Evolutionary conservation across 2,113 vertebrate species (phyloP).

Genomic region (Sigmodon hispidus): DNA sequence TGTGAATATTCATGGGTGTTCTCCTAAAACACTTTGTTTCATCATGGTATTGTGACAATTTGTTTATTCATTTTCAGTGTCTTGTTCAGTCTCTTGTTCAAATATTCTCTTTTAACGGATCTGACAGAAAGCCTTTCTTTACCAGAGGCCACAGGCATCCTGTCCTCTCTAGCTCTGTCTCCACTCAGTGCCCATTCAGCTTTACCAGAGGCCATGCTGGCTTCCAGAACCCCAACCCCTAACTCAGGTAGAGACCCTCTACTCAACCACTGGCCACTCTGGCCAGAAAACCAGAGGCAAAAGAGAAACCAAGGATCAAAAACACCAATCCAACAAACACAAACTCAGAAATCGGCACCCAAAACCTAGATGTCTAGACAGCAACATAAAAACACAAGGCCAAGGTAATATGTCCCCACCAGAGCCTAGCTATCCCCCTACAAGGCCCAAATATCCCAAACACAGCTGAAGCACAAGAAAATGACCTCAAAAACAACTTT

Average conservation of each 20-base stretch:
- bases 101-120: neutral
- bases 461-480: neutral
- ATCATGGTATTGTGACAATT: neutral
- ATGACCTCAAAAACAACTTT: neutral
- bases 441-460: neutral
- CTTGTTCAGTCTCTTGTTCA: neutral
- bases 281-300: neutral
- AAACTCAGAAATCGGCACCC: neutral
- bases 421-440: neutral
- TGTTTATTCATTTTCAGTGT: neutral
- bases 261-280: neutral
- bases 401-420: neutral
- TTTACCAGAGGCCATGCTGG: neutral
- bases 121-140: neutral
- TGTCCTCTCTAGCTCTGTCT: neutral
- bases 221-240: neutral
- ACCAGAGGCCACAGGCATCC: neutral
- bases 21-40: neutral
- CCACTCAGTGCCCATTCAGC: neutral
- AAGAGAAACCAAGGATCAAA: neutral
- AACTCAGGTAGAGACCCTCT: neutral
- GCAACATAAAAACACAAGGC: neutral
- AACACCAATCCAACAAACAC: neutral
- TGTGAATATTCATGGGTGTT: neutral
- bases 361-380: neutral